Conservation (phyloP, 2,888 invertebrate species). For the Nemapogon koenigi region DNA sequence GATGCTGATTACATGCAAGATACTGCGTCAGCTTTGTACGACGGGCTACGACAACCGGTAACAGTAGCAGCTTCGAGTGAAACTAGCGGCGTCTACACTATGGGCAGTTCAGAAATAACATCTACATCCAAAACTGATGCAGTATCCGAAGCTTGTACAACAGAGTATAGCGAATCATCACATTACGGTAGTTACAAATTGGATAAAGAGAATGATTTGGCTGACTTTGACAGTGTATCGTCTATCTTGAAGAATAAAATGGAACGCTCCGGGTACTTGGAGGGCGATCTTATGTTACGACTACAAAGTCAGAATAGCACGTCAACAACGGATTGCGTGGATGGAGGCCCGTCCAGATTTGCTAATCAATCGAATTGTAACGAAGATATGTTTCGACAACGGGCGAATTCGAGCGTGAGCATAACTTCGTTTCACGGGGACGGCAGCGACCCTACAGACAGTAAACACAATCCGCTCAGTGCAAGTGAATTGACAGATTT, state of each 20-base stretch:
- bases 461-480: constrained; percentile 75
- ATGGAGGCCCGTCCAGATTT: constrained; percentile 38
- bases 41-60: constrained; percentile 53
- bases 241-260: constrained; percentile 60
- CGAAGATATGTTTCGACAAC: constrained; percentile 62
- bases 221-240: constrained; percentile 56
- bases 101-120: constrained; percentile 72
- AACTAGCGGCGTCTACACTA: constrained; percentile 85
- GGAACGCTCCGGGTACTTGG: constrained; percentile 36
- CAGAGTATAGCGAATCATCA: constrained; percentile 54
- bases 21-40: constrained; percentile 66
- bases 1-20: constrained; percentile 68
- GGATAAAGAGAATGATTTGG: constrained; percentile 53
- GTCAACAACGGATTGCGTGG: constrained; percentile 56
- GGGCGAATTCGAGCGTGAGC: constrained; percentile 82
- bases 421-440: constrained; percentile 85
- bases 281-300: constrained; percentile 24
- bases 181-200: constrained; percentile 67
- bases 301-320: constrained; percentile 24
- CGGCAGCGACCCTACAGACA: constrained; percentile 87
- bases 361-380: constrained; percentile 51
- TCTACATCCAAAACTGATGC: constrained; percentile 66
- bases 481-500: constrained; percentile 85
- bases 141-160: constrained; percentile 43
- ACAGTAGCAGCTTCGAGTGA: constrained; percentile 77